Percentiles rank a stretch among this genome's conserved stretches.
Conservation (phyloP, 2,113 vertebrate species). For the Platysternon megacephalum region DNA sequence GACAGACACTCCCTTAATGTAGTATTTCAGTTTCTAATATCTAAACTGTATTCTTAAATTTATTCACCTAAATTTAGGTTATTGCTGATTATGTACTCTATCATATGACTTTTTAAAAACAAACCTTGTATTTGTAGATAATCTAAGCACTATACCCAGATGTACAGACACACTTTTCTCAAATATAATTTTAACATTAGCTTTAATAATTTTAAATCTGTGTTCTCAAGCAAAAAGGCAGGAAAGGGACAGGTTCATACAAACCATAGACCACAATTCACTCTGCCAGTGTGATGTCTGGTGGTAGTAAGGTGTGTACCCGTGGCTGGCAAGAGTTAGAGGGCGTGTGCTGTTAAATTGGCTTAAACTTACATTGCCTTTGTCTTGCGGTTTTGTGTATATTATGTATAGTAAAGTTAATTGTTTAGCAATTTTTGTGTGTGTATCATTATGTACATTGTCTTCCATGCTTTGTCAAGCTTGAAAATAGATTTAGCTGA, state of each 20-base stretch:
- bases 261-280: background rate
- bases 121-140: too few species aligned
- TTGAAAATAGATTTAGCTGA: background rate
- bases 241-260: background rate
- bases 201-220: too few species aligned
- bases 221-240: background rate
- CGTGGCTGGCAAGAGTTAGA: conserved; percentile 5
- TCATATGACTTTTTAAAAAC: too few species aligned
- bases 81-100: too few species aligned
- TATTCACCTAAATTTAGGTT: too few species aligned
- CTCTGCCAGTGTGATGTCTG: background rate
- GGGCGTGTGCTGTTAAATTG: conserved; percentile 47
- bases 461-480: conserved; percentile 21
- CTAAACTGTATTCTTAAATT: too few species aligned
- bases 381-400: conserved; percentile 54
- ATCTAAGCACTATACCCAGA: too few species aligned
- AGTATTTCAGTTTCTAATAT: background rate
- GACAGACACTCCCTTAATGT: background rate
- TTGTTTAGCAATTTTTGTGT: conserved; percentile 44
- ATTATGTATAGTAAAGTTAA: conserved; percentile 20
- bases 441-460: background rate
- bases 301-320: conserved; percentile 8
- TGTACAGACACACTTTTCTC: too few species aligned
- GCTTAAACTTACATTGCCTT: conserved; percentile 19
- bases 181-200: too few species aligned